A percentile compares a stretch with the other conserved stretches of the same genome.
Evolutionary conservation across 1,140 invertebrate genomes (phyloP).

Genomic region (Drosophila ercepeae): DNA sequence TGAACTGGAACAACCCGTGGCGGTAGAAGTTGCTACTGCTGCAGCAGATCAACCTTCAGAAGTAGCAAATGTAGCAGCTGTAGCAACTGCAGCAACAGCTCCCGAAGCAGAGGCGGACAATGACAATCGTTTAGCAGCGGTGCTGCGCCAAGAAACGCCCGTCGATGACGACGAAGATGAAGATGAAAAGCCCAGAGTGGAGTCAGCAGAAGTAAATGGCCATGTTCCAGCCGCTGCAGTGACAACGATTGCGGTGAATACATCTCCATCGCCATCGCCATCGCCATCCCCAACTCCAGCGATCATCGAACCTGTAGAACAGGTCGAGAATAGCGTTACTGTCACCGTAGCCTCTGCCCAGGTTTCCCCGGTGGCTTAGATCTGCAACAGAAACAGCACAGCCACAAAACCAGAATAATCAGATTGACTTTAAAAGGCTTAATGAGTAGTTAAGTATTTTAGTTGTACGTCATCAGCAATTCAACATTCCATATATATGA

Average conservation of each 20-base stretch:
- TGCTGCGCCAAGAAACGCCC: slow-evolving; percentile 76
- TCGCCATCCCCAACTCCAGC: slow-evolving; percentile 27
- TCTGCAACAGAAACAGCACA: slow-evolving; percentile 8
- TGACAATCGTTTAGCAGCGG: slow-evolving; percentile 71
- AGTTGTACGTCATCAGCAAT: slow-evolving; percentile 46
- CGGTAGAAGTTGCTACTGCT: slow-evolving; percentile 10
- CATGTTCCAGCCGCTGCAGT: slow-evolving; percentile 60
- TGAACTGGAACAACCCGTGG: slow-evolving; percentile 53
- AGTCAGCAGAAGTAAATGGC: slow-evolving; percentile 52
- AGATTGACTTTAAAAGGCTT: slow-evolving; percentile 40
- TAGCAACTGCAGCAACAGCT: no score
- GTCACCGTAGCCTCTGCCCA: slow-evolving; percentile 56
- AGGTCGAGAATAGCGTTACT: slow-evolving; percentile 78
- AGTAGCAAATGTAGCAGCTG: slow-evolving; percentile 11
- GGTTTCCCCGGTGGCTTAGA: slow-evolving; percentile 70
- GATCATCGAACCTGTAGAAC: slow-evolving; percentile 76
- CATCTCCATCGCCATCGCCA: slow-evolving; percentile 37
- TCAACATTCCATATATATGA: slow-evolving; percentile 35
- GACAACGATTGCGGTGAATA: slow-evolving; percentile 75
- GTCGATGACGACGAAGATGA: slow-evolving; percentile 68
- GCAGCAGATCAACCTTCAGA: not conserved
- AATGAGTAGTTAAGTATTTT: slow-evolving; percentile 59
- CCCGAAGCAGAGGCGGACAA: slow-evolving; percentile 40
- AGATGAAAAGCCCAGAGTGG: slow-evolving; percentile 9
- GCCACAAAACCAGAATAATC: slow-evolving; percentile 26